Evolutionary conservation across 2,113 vertebrate genomes (phyloP), one percentile per base, ranked within the genome.

Genomic region (Antennarius striatus): DNA sequence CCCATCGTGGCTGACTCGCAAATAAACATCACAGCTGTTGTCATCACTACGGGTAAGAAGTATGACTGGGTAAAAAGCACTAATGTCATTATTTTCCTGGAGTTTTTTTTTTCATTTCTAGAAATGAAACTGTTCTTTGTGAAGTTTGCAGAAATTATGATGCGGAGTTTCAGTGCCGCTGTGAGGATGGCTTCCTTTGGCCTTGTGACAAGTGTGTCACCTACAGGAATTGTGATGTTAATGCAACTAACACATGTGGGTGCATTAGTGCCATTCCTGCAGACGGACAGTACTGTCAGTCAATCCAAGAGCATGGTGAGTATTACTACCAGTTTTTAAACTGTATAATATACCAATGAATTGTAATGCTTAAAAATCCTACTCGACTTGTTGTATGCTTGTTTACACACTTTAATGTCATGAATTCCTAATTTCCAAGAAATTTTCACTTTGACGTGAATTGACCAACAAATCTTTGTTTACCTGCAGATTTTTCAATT

Each of bases 31-130:
- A 59, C 75, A 40, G 45, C 63, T 0, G 45, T 51, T 1, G 15
- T 57, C 3, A 42, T 90, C 2, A 86, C 82, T 0, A 87, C 86
- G 64, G 79, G 88, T 85, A 63, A 80, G 22, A 1, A 13, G 7
- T 42, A 45, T 1, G 1, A 9, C 11, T 45, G 43, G 43, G 43
- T 22, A 22, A 22, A 45, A 12, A 12, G 43, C 10, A 45, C 6
- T 45, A 4, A 12, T 45, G 10, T 45, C 11, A 42, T 6, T 42
- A 15, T 48, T 48, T 8, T 3, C n/a, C n/a, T 3, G 15, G n/a
- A 6, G 6, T 6, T 4, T 48, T 15, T 4, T 48, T 15, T 50
- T 22, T 50, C 5, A 1, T 17, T 50, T 50, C 3, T 5, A 9
- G 3, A 50, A 50, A 50, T 50, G 17, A 16, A 5, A 10, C 17